Evolutionary conservation across 2,797 vertebrate genomes (phyloP), one percentile per base, ranked within the genome.

Genomic region (Psittacula derbiana): DNA sequence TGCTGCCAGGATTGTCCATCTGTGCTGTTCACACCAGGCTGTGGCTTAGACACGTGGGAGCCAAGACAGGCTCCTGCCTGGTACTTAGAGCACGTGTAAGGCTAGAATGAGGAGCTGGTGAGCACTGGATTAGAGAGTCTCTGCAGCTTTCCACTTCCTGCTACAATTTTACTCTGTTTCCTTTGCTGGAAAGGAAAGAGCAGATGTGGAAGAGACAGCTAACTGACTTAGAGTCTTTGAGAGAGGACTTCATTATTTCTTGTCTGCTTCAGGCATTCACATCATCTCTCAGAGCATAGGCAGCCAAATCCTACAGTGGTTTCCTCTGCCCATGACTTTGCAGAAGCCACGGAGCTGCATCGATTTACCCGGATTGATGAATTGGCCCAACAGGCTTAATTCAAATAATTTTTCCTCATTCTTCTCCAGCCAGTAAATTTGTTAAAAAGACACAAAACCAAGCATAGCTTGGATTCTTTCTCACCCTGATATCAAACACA

Each of bases 401-500:
- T 88, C 86, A 94, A 95, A 78, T 76, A n/a, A 50, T 87, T 96
- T 97, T 88, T 88, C 65, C 83, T 92, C 74, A 92, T 93, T 96
- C 92, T 96, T 74, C 64, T 53, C 31, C 40, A 74, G 93, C 36
- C 88, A 71, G 72, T 89, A 96, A 90, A 95, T 96, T 80, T 78
- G 80, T 94, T 92, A 49, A 73, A 90, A 94, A 82, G 91, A 82
- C 91, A 94, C 86, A 90, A 94, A 94, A 53, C 2, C 64, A 74
- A 87, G 90, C 86, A 96, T 89, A 93, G 80, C 73, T 87, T 41
- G 44, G 86, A 95, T 97, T 90, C 91, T 95, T 96, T 74, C 3
- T 4, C 60, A 21, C 66, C 31, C 86, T 2, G 5, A 30, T 85
- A 94, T 82, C 90, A 49, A 95, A 82, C 88, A 95, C 95, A 95